Percentiles rank a stretch among this genome's conserved stretches.
phyloP scores from a whole-genome alignment of 2,888 invertebrate genomes.

The Aphrophora alni region DNA sequence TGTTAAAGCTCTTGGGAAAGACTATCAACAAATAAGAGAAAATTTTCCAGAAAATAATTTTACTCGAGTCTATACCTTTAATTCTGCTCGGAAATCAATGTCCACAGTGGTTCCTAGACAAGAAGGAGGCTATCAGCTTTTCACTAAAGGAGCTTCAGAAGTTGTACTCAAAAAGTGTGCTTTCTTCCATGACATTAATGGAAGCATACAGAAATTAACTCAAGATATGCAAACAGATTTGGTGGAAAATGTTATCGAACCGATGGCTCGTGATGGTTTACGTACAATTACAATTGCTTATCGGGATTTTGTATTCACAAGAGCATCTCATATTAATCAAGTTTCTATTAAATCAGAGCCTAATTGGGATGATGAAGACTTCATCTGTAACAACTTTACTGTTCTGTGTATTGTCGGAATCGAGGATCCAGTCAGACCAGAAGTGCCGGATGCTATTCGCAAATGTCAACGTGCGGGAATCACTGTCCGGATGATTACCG shows the following conservation, averaged over 20 bases:
- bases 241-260: constrained; percentile 51
- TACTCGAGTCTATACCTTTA: constrained; percentile 65
- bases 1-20: constrained; percentile 63
- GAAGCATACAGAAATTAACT: constrained; percentile 49
- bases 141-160: constrained; percentile 70
- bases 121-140: constrained; percentile 62
- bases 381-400: constrained; percentile 60
- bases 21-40: constrained; percentile 64
- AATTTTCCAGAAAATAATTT: constrained; percentile 63
- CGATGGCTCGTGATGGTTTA: constrained; percentile 58
- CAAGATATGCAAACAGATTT: constrained; percentile 48
- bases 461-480: constrained; percentile 69
- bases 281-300: constrained; percentile 64
- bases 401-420: constrained; percentile 65
- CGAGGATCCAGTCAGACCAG: constrained; percentile 66
- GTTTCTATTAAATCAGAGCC: constrained; percentile 57
- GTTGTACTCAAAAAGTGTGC: constrained; percentile 65
- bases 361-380: constrained; percentile 65
- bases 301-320: no score
- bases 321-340: no score
- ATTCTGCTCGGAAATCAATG: constrained; percentile 71
- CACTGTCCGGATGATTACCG: constrained; percentile 70
- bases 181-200: constrained; percentile 56
- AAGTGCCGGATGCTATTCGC: constrained; percentile 64
- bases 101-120: constrained; percentile 63